These are phyloP conservation scores for Apamea crenata DNA, from an alignment of 2,888 invertebrate genomes.

Conservation along the genomic window DNA sequence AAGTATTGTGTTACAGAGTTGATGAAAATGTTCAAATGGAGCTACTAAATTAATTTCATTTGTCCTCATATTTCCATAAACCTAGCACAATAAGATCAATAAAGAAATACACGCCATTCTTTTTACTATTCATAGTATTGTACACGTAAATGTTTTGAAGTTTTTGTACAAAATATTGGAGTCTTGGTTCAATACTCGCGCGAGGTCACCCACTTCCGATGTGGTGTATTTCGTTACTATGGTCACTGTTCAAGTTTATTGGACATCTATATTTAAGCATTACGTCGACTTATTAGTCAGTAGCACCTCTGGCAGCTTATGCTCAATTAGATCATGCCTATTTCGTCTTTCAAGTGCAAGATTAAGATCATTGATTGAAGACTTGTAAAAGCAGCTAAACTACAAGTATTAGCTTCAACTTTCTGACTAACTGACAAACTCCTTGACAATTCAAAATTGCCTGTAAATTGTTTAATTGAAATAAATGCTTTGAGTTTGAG, in stretches of 20 bases:
- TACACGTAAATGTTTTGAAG: conserved; percentile 27
- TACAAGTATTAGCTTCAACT: not conserved
- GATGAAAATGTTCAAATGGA: not conserved
- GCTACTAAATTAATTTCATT: not conserved
- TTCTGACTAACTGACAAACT: not conserved
- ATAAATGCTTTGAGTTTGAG: not conserved
- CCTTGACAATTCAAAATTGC: not conserved
- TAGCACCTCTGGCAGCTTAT: conserved; percentile 30
- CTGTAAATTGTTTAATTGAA: not conserved
- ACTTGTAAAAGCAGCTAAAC: not conserved
- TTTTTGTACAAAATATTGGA: conserved; percentile 37
- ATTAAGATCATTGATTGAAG: conserved; percentile 1
- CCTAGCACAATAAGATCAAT: conserved; percentile 2
- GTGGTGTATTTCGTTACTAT: conserved; percentile 66
- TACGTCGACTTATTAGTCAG: conserved; percentile 29
- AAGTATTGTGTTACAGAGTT: conserved; percentile 9
- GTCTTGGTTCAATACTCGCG: conserved; percentile 66
- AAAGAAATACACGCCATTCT: not conserved
- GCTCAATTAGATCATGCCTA: conserved; percentile 34
- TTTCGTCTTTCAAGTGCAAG: conserved; percentile 6
- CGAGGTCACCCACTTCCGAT: conserved; percentile 64
- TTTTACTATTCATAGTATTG: conserved; percentile 3
- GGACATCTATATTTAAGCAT: conserved; percentile 51
- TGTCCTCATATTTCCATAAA: not conserved
- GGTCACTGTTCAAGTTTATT: conserved; percentile 54